Percentiles rank a stretch among this genome's conserved stretches.
These are phyloP conservation scores for Nycticebus coucang DNA, from an alignment of 2,113 vertebrate genomes.

Conservation along the genomic window DNA sequence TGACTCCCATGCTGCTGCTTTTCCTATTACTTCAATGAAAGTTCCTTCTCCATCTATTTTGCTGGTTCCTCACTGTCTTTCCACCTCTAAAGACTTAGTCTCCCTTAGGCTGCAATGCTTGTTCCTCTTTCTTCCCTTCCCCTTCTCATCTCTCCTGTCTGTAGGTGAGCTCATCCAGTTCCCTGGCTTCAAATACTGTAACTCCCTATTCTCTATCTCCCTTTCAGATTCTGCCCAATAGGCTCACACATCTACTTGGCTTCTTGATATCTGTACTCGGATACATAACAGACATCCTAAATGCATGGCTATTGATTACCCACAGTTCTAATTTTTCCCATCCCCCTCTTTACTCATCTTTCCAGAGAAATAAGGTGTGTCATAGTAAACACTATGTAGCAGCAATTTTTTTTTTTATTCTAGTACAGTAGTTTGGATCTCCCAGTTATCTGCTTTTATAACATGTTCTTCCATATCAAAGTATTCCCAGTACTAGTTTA, in stretches of 20 bases:
- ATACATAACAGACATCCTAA: neutral
- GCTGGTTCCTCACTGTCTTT: neutral
- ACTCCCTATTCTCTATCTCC: neutral
- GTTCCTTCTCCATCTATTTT: neutral
- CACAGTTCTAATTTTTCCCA: neutral
- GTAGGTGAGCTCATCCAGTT: neutral
- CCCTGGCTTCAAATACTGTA: neutral
- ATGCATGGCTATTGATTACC: neutral
- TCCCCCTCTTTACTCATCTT: neutral
- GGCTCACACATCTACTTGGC: neutral
- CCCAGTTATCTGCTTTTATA: neutral
- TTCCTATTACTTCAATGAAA: neutral
- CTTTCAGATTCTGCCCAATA: neutral
- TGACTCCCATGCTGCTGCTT: neutral
- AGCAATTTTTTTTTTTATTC: neutral
- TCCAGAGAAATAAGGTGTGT: neutral
- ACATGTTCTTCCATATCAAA: neutral
- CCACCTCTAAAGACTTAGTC: neutral
- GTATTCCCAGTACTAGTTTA: neutral
- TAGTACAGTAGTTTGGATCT: neutral
- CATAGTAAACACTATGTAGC: neutral
- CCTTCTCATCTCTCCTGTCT: neutral
- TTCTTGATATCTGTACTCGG: neutral
- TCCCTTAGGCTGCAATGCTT: neutral
- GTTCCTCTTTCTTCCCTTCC: neutral